phyloP scores from a whole-genome alignment of 1,140 invertebrate genomes.

The Trypoxylus dichotomus region DNA sequence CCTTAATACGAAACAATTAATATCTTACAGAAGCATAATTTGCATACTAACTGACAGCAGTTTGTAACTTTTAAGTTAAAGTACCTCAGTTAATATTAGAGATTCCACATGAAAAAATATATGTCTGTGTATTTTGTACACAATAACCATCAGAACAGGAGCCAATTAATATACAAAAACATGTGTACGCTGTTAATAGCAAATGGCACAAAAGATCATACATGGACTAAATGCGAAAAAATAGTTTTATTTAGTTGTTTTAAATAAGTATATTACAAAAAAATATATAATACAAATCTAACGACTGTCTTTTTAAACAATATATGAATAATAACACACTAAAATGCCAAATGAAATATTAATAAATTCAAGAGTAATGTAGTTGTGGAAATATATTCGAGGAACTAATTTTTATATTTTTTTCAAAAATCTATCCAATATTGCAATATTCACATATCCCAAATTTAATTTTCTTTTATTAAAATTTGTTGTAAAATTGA shows the following conservation, averaged over 20 bases:
- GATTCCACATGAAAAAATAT: neutral
- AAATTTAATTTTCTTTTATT: neutral
- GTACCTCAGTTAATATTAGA: neutral
- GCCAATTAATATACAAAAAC: constrained; percentile 19
- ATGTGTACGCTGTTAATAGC: constrained; percentile 34
- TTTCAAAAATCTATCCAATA: neutral
- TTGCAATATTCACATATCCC: neutral
- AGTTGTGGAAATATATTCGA: constrained; percentile 14
- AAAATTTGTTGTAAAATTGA: neutral
- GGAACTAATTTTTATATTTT: neutral
- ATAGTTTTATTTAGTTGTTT: constrained; percentile 34
- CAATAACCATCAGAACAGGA: neutral
- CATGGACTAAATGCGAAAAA: constrained; percentile 33
- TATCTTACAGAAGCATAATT: constrained; percentile 24
- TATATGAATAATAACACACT: neutral
- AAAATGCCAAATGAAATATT: neutral
- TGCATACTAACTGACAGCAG: neutral
- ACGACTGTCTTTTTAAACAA: neutral
- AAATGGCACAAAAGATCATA: constrained; percentile 43
- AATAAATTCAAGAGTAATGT: constrained; percentile 13
- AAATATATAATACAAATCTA: constrained; percentile 32
- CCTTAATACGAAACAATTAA: constrained; percentile 12
- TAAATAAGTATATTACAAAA: constrained; percentile 36
- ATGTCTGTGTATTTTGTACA: neutral
- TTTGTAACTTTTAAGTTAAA: neutral